Evolutionary conservation across 2,888 invertebrate species (phyloP), one percentile per base, ranked within the genome.

Genomic region (Parnassius glacialis): DNA sequence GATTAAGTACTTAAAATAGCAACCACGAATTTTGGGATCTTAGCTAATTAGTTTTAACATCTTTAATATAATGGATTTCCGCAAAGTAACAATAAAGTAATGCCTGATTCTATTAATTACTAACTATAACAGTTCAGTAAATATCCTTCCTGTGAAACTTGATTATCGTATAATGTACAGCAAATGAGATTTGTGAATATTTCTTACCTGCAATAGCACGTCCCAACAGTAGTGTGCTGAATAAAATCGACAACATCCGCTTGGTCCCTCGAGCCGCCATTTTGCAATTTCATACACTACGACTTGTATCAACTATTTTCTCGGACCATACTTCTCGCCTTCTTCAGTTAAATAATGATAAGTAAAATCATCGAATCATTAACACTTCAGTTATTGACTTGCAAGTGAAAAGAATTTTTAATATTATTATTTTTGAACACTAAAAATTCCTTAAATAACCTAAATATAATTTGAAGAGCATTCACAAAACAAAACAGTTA

Each of bases 171-270:
- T 34, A 34, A 7, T 10, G 43, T 43, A 43, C 3, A 25, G 2
- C 10, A 43, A 43, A 43, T 43, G 43, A 10, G 9, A 2, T 43
- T 43, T 43, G 1, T 43, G 43, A 43, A 43, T 11, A 11, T 43
- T 43, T 43, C 83, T 82, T 72, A 90, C 91, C 90, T 79, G 90
- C 87, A 66, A 91, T 84, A 68, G 87, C 90, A 65, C 90, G 82
- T 66, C 90, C 90, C 68, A 91, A 81, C 59, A 91, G 83, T 68
- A 91, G 72, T 54, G 85, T 85, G 76, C 89, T 91, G 81, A 91
- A 88, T 68, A 91, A 74, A 67, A 91, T 85, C 62, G 90, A 89
- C 70, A 91, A 80, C 74, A 87, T 75, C 62, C 85, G 83, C 59
- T 83, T 77, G 70, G 83, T 80, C 65, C 77, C 81, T 67, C 81